Conservation (phyloP, 2,797 vertebrate genomes). For the Cirrhinus mrigala region DNA sequence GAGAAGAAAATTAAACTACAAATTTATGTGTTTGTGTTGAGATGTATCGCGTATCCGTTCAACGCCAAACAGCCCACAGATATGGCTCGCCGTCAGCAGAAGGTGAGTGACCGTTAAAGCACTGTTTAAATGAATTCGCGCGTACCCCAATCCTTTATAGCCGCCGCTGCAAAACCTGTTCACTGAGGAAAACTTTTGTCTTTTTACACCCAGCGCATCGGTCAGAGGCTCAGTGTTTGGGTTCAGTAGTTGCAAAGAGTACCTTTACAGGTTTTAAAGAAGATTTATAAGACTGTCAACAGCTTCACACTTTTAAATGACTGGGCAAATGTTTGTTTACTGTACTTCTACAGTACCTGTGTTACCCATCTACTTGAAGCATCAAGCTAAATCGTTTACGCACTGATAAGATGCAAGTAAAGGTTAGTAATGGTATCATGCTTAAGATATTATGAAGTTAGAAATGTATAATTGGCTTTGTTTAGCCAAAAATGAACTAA, state of each 20-base stretch:
- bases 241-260: neutral
- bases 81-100: conserved; percentile 95
- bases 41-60: conserved; percentile 94
- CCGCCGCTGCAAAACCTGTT: neutral
- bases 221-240: neutral
- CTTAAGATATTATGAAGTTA: neutral
- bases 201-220: neutral
- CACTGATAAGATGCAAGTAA: neutral
- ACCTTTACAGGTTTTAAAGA: neutral
- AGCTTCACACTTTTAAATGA: neutral
- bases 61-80: conserved; percentile 98
- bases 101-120: conserved; percentile 81
- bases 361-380: neutral
- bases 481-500: neutral
- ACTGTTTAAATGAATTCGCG: conserved; percentile 33
- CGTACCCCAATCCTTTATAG: conserved; percentile 42
- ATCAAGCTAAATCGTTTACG: neutral
- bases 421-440: neutral
- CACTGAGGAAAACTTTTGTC: neutral
- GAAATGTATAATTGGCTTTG: neutral
- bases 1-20: conserved; percentile 87
- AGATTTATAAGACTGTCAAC: neutral
- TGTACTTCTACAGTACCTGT: neutral
- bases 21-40: conserved; percentile 91
- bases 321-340: neutral